Base-by-base conservation (phyloP, 2,888 invertebrate species). In the Allolobophora icterica region DNA sequence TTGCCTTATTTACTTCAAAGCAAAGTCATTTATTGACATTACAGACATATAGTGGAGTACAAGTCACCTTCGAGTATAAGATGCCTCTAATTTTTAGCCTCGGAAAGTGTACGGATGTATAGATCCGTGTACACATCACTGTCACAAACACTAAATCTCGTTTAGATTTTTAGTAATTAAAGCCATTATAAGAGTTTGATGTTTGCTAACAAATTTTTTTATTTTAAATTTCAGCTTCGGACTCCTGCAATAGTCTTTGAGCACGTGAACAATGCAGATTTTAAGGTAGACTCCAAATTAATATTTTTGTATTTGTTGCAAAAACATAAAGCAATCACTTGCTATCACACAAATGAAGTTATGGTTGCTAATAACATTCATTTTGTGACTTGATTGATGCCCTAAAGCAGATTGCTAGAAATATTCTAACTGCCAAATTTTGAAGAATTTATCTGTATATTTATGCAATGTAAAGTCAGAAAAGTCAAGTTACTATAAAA, bases 211-310 rank as follows among this genome's bases (percentile, higher is more conserved):
- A n/a, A n/a, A n/a, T n/a, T 30, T 71, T 71, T 71, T 30, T 40
- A n/a, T 89, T 45, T 58, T 35, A 83, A 58, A 89, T 94, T 95
- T 91, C 94, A 96, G 95, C 99, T 99, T 92, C 97, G 99, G 96
- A 99, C 99, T 94, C 99, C 99, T 94, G 99, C 99, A 93, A 97
- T 99, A 95, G 98, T 99, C 96, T 99, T 99, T 96, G 99, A 99
- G 97, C 98, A 99, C 96, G 99, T 99, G 95, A 99, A 99, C 96
- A 99, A 99, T 96, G 99, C 98, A 95, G 99, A 99, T 96, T 99
- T 99, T 96, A 99, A 96, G 97, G 92, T 92, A 40, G 33, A 38
- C 71, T 30, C 89, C n/a, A 84, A 90, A 30, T 38, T 30, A 34
- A 52, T 90, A 17, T 33, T 1, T 30, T 33, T 83, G 4, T 91